Evolutionary conservation across 1,140 invertebrate genomes (phyloP).

Genomic region (Heterodera carotae): DNA sequence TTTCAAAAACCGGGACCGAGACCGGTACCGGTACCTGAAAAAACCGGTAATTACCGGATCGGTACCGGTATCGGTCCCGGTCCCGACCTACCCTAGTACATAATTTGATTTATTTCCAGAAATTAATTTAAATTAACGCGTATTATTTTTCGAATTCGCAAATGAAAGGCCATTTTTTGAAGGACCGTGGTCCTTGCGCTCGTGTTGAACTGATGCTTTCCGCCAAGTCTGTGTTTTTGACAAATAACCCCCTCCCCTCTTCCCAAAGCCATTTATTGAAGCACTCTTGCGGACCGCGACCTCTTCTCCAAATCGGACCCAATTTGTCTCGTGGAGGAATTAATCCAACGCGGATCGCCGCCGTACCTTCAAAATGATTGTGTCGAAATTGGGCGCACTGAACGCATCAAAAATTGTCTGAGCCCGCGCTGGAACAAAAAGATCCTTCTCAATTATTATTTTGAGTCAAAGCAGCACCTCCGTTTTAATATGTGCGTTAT

Average conservation of each 20-base stretch:
- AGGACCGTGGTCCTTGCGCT: conserved; percentile 22
- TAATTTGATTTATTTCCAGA: no score
- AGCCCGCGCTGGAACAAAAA: conserved; percentile 70
- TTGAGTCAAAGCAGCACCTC: conserved; percentile 69
- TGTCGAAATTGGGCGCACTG: conserved; percentile 68
- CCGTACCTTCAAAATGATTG: conserved; percentile 25
- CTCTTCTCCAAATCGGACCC: conserved; percentile 60
- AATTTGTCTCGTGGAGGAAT: conserved; percentile 53
- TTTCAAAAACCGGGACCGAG: no score
- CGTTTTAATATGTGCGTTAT: conserved; percentile 67
- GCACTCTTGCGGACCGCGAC: conserved; percentile 53
- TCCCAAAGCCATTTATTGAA: conserved; percentile 22
- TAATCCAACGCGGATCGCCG: conserved; percentile 4
- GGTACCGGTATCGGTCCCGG: no score
- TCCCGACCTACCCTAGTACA: background rate
- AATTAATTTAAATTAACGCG: no score
- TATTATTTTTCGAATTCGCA: background rate
- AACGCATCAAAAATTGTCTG: conserved; percentile 70
- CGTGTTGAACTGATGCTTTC: conserved; percentile 32
- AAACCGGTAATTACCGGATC: no score
- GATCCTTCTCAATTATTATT: conserved; percentile 70
- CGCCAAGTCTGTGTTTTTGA: conserved; percentile 16
- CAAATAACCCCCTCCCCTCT: background rate
- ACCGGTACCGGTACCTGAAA: no score
- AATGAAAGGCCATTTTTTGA: background rate